These are phyloP conservation scores for Tokudaia tokunoshimensis DNA, from an alignment of 2,797 vertebrate genomes.

Conservation along the genomic window DNA sequence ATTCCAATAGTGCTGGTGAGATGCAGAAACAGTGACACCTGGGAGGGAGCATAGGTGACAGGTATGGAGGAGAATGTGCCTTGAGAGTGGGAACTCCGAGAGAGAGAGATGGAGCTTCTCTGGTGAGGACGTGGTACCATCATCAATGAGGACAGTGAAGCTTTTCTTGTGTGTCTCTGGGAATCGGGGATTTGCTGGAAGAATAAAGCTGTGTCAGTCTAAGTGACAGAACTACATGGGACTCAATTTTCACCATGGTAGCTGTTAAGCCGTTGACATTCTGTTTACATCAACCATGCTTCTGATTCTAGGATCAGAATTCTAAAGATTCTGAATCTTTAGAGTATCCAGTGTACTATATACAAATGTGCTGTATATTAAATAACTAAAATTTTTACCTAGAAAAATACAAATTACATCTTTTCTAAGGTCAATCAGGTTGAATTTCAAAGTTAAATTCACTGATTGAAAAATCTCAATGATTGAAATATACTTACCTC, in stretches of 20 bases:
- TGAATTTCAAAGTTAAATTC: slow-evolving; percentile 26
- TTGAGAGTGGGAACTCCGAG: neutral
- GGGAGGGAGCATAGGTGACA: neutral
- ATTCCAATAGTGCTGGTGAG: neutral
- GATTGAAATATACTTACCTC: neutral
- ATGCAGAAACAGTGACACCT: neutral
- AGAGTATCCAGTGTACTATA: neutral
- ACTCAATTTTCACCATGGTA: neutral
- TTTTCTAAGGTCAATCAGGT: neutral
- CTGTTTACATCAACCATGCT: neutral
- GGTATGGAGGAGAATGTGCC: neutral
- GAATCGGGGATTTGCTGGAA: neutral
- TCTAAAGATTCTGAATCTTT: slow-evolving; percentile 14
- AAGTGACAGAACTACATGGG: neutral
- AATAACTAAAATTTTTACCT: neutral
- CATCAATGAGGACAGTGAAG: neutral
- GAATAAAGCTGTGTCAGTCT: neutral
- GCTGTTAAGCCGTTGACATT: neutral
- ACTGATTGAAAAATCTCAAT: neutral
- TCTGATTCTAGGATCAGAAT: neutral
- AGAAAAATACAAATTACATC: neutral
- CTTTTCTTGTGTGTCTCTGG: neutral
- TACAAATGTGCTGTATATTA: neutral
- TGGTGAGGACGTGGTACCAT: neutral
- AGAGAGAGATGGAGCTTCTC: neutral